phyloP scores from a whole-genome alignment of 2,797 vertebrate genomes.

The Neosilurus hyrtlii region DNA sequence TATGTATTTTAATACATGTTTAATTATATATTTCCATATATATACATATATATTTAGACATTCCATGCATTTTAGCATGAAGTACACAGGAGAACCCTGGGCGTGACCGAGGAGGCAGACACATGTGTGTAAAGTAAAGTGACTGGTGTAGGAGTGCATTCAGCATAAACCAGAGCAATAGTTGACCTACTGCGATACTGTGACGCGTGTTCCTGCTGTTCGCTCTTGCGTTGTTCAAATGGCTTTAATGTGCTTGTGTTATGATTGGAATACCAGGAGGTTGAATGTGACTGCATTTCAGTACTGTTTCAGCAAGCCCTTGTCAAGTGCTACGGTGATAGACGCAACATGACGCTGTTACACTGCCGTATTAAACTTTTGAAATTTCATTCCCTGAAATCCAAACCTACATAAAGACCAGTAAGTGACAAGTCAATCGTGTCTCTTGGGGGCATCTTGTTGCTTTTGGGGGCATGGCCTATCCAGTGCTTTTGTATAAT shows the following conservation, averaged over 20 bases:
- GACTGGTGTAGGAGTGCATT: conserved; percentile 56
- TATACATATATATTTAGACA: conserved; percentile 2
- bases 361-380: no score
- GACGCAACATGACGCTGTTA: not conserved
- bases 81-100: not conserved
- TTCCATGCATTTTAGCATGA: conserved; percentile 48
- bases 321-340: not conserved
- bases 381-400: not conserved
- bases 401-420: not conserved
- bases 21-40: not conserved
- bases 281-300: not conserved
- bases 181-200: conserved; percentile 74
- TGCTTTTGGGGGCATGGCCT: not conserved
- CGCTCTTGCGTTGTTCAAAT: conserved; percentile 43
- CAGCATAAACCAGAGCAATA: conserved; percentile 72
- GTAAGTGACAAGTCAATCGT: not conserved
- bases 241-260: conserved; percentile 9
- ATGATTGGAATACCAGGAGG: not conserved
- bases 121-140: not conserved
- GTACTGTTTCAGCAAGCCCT: not conserved
- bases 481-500: not conserved
- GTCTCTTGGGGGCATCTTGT: not conserved
- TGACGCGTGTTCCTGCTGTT: conserved; percentile 67
- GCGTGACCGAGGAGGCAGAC: not conserved
- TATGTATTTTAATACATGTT: not conserved